phyloP scores from a whole-genome alignment of 2,797 vertebrate species.

The Crax fasciolata region DNA sequence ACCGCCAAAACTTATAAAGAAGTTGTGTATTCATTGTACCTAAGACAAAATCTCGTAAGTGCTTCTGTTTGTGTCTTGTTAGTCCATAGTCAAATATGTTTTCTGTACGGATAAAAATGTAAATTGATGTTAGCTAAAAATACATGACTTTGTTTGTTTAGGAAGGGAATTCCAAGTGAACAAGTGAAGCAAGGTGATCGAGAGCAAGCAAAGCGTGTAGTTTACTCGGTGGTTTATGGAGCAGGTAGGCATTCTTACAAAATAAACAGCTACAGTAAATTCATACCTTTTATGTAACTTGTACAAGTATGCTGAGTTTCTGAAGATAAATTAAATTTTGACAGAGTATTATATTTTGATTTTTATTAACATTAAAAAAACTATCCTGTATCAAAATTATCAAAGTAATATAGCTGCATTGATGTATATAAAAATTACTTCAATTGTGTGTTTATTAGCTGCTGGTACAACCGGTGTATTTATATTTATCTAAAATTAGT shows the following conservation, averaged over 20 bases:
- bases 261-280: not conserved
- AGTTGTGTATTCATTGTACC: not conserved
- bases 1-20: not conserved
- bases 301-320: not conserved
- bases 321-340: not conserved
- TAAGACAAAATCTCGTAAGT: not conserved
- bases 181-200: constrained; percentile 86
- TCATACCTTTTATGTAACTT: not conserved
- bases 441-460: not conserved
- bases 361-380: not conserved
- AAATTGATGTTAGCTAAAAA: not conserved
- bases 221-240: constrained; percentile 93
- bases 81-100: not conserved
- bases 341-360: not conserved
- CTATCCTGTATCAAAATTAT: not conserved
- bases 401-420: not conserved
- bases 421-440: not conserved
- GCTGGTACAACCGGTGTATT: not conserved
- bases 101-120: not conserved
- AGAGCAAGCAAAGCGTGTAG: constrained; percentile 90
- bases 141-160: constrained; percentile 35
- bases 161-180: constrained; percentile 86
- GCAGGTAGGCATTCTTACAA: constrained; percentile 84
- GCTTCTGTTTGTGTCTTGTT: not conserved
- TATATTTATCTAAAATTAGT: not conserved